These are phyloP conservation scores for Serripes groenlandicus DNA, from an alignment of 2,888 invertebrate species.

Conservation along the genomic window DNA sequence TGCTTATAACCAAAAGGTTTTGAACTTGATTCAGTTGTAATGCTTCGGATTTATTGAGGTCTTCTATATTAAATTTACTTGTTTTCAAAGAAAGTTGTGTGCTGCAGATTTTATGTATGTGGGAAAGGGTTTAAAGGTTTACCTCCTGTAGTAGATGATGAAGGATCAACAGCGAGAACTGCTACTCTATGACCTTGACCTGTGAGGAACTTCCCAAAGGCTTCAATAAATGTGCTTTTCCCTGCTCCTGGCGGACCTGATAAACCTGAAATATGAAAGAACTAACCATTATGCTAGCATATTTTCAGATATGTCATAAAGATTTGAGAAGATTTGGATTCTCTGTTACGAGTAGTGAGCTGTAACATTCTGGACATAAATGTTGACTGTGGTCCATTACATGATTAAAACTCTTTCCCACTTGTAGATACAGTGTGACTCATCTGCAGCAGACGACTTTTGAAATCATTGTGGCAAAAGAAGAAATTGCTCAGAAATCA, in stretches of 20 bases:
- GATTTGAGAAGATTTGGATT: no score
- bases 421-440: no score
- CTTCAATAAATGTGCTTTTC: constrained; percentile 89
- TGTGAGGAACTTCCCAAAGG: constrained; percentile 88
- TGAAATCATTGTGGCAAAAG: not conserved
- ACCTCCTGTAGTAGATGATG: constrained; percentile 88
- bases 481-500: not conserved
- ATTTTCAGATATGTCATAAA: no score
- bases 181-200: constrained; percentile 87
- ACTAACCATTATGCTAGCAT: no score
- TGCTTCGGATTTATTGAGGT: no score
- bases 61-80: no score
- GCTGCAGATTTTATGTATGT: not conserved
- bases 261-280: constrained; percentile 83
- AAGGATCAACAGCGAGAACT: constrained; percentile 89
- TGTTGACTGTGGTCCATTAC: no score
- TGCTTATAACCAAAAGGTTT: not conserved
- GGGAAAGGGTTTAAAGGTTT: not conserved
- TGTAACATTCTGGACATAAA: no score
- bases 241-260: constrained; percentile 90
- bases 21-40: not conserved
- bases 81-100: no score
- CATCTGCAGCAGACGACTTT: not conserved
- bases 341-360: no score
- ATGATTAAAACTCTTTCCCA: no score